Base-by-base conservation (phyloP, 30 jellyfish, hydroid and myxozoan species). In the Sanderia malayensis region DNA sequence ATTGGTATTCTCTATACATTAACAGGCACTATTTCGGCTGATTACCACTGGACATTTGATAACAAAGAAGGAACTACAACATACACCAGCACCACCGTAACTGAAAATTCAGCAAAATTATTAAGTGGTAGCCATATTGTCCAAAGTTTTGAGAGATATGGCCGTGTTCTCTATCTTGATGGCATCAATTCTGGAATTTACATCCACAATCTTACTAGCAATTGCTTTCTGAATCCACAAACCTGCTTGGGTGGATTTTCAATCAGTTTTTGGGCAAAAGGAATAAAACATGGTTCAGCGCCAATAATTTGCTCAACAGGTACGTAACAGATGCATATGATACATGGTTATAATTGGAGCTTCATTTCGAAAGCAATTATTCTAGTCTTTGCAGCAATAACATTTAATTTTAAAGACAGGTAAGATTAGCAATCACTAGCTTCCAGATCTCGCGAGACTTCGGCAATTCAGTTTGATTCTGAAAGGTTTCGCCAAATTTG, bases 21-120 rank as follows among this genome's bases (percentile, higher is more conserved):
- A 17, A 11, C 78, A 74, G 86, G 76, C 76, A 28, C 13, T 27
- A 13, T 33, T 18, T 59, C 19, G 19, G 76, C 86, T 25, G 86
- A 74, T 26, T 41, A 55, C 18, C 86, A 74, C n/a, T 74, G 86
- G 86, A 41, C 86, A 26, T 74, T 74, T 47, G 86, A 74, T 41
- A 25, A 41, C 53, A 21, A 37, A 45, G 67, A 58, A 17, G 58
- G 21, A 34, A 28, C 21, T 0, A 23, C 41, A 8, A 74, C 70
- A 58, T 74, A 58, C 67, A 74, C 45, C 24, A 70, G 45, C 15
- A 60, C 37, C 4, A 55, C 86, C 15, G 86, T 31, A 27, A 61
- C 67, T 28, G 76, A 74, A 23, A 74, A 74, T 59, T 65, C 45
- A 7, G 86, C 71, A 60, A n/a, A 31, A 41, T 17, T 74, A 4